phyloP scores from a whole-genome alignment of 2,888 invertebrate species.

The Andricus curvator region DNA sequence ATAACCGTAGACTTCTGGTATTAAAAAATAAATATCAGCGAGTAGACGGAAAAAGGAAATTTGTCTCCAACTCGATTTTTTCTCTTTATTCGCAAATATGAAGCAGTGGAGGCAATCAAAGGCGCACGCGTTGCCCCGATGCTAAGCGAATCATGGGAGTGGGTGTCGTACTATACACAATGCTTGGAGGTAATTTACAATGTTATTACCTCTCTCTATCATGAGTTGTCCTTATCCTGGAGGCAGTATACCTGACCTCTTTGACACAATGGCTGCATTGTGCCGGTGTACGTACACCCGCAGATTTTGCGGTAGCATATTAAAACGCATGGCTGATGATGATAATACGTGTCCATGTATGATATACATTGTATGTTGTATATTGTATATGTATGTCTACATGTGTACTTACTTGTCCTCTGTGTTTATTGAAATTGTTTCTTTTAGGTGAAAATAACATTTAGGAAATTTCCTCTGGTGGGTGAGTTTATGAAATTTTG shows the following conservation, averaged over 20 bases:
- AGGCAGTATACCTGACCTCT: conserved; percentile 32
- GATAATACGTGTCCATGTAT: not conserved
- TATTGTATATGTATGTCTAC: not conserved
- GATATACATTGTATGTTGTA: no score
- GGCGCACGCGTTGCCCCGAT: conserved; percentile 16
- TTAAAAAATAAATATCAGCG: not conserved
- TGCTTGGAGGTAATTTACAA: conserved; percentile 39
- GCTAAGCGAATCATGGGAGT: conserved; percentile 11
- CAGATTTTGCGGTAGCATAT: conserved; percentile 9
- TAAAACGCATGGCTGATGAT: conserved; percentile 19
- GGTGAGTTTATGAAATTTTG: not conserved
- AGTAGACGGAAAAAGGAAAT: not conserved
- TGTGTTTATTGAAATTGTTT: not conserved
- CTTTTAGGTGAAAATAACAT: not conserved
- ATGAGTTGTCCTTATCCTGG: conserved; percentile 36
- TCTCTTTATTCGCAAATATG: not conserved
- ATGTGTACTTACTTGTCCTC: not conserved
- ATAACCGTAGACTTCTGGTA: not conserved
- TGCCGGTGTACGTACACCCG: not conserved
- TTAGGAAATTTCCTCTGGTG: not conserved
- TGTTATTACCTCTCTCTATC: conserved; percentile 35
- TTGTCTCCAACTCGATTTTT: conserved; percentile 7
- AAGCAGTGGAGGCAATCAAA: conserved; percentile 14
- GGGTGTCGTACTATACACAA: conserved; percentile 25
- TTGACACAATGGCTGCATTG: conserved; percentile 25